Evolutionary conservation across 2,888 invertebrate species (phyloP).

Genomic region (Meloe dianella): DNA sequence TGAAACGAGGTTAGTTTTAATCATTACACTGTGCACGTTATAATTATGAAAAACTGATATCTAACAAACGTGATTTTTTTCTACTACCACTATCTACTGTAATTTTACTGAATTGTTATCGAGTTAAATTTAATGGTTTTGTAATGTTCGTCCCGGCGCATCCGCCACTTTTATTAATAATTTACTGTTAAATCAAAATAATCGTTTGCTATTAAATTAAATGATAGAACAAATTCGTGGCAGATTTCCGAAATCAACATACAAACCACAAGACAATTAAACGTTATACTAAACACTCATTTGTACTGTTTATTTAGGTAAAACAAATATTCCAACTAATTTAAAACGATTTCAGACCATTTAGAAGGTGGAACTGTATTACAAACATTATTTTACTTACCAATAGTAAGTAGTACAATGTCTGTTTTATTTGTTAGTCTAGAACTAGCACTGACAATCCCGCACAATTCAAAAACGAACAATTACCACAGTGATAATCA

Average conservation of each 20-base stretch:
- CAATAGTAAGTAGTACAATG: background rate
- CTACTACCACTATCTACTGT: too few relatives aligned
- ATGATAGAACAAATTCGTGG: conserved; percentile 10
- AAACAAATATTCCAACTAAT: background rate
- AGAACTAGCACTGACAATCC: background rate
- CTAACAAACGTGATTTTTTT: too few relatives aligned
- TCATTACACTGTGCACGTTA: too few relatives aligned
- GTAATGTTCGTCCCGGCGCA: background rate
- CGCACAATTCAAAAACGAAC: background rate
- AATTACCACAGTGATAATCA: background rate
- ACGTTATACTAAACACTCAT: background rate
- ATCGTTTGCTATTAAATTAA: background rate
- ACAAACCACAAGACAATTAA: conserved; percentile 16
- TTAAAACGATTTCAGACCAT: background rate
- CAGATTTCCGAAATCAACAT: conserved; percentile 13
- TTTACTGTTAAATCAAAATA: background rate
- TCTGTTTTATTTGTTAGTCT: background rate
- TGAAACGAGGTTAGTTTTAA: too few relatives aligned
- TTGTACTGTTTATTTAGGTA: conserved; percentile 11
- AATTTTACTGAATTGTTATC: too few relatives aligned
- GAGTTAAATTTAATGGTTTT: background rate
- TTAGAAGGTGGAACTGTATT: background rate
- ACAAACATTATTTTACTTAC: background rate
- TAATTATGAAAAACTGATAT: too few relatives aligned
- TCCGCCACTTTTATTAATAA: conserved; percentile 3